A percentile compares a stretch with the other conserved stretches of the same genome.
These are phyloP conservation scores for Tribolium freemani DNA, from an alignment of 2,888 invertebrate species.

Conservation along the genomic window DNA sequence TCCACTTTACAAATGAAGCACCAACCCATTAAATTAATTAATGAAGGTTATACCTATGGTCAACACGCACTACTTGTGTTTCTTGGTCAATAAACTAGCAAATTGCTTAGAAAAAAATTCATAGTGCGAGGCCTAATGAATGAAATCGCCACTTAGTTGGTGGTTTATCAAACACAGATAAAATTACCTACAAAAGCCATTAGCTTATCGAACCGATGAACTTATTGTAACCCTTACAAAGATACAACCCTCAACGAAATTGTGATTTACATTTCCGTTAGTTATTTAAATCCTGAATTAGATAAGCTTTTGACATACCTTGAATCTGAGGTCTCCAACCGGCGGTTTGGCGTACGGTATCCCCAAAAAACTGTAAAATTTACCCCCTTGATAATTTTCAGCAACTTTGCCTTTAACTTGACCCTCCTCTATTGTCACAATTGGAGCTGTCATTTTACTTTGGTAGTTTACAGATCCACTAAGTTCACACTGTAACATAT, in stretches of 20 bases:
- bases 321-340: constrained; percentile 64
- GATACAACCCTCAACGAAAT: neutral
- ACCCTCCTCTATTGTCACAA: constrained; percentile 60
- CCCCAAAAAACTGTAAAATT: constrained; percentile 61
- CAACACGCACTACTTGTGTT: too few relatives aligned
- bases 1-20: neutral
- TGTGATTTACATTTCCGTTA: too few relatives aligned
- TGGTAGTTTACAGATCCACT: neutral
- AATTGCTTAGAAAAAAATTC: too few relatives aligned
- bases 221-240: neutral
- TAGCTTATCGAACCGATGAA: neutral
- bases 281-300: neutral
- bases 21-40: neutral
- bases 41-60: neutral
- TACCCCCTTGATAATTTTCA: constrained; percentile 53
- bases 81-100: too few relatives aligned
- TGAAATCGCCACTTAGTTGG: too few relatives aligned
- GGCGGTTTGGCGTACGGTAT: constrained; percentile 67
- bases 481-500: neutral
- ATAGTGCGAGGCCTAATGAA: too few relatives aligned
- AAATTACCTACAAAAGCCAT: too few relatives aligned
- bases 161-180: too few relatives aligned
- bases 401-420: constrained; percentile 57
- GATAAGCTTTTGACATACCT: constrained; percentile 54
- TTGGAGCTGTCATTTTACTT: constrained; percentile 39